Conservation (phyloP, 2,797 vertebrate genomes). For the Tachyglossus aculeatus region DNA sequence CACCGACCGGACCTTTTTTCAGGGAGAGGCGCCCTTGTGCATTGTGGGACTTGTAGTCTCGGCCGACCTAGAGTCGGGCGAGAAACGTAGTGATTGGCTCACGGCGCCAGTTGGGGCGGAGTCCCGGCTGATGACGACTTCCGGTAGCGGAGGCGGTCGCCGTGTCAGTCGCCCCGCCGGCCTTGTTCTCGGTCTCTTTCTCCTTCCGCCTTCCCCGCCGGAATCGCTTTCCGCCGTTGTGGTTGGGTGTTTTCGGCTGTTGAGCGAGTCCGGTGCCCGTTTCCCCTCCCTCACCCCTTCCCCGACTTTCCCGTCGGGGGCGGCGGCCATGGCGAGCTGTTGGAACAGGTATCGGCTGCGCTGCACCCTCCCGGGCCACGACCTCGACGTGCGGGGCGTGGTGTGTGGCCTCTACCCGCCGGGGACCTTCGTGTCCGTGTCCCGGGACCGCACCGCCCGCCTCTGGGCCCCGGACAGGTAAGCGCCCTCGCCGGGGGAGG, state of each 20-base stretch:
- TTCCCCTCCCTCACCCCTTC: neutral
- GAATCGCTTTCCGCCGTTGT: neutral
- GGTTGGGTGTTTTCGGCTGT: neutral
- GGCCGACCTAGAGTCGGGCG: rapidly evolving
- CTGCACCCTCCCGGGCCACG: constrained; percentile 89
- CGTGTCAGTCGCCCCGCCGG: constrained; percentile 62
- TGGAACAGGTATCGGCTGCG: constrained; percentile 83
- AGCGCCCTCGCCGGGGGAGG: constrained; percentile 29
- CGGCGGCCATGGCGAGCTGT: constrained; percentile 62
- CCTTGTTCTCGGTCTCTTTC: neutral
- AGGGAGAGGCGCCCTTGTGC: rapidly evolving
- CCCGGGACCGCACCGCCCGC: constrained; percentile 91
- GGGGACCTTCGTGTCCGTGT: constrained; percentile 92
- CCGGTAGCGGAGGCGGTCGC: constrained; percentile 44
- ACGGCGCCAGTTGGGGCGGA: rapidly evolving
- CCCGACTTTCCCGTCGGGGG: neutral
- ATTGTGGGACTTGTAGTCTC: constrained; percentile 39
- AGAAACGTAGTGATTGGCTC: no score
- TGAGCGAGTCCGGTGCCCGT: constrained; percentile 12
- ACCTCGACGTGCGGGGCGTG: constrained; percentile 92
- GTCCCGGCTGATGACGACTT: constrained; percentile 25
- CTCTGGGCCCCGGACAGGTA: constrained; percentile 93
- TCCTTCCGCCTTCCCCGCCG: no score
- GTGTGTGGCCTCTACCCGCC: constrained; percentile 76
- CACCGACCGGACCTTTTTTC: no score